Evolutionary conservation across 2,113 vertebrate genomes (phyloP).

Genomic region (Machaerirhynchus nigripectus): DNA sequence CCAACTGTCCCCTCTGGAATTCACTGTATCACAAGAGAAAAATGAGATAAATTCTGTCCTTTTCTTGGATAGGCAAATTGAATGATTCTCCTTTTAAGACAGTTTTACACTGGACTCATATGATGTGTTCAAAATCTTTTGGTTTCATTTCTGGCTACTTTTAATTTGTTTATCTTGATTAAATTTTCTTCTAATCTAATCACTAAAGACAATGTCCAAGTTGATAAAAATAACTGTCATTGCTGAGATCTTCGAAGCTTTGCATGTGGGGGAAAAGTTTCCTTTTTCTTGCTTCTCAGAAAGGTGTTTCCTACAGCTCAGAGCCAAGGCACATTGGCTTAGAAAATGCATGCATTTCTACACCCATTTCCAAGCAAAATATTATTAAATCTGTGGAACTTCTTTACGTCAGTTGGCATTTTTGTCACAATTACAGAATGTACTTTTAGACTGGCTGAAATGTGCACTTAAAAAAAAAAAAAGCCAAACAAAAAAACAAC

Average conservation of each 20-base stretch:
- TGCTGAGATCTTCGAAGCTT: neutral
- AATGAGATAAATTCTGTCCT: neutral
- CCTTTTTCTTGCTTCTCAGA: neutral
- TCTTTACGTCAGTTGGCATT: slow-evolving; percentile 71
- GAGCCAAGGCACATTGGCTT: neutral
- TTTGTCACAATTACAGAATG: slow-evolving; percentile 70
- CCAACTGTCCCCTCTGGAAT: neutral
- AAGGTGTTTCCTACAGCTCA: slow-evolving; percentile 36
- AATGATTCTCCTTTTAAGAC: neutral
- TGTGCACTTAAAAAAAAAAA: neutral
- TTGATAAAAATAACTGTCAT: neutral
- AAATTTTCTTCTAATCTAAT: neutral
- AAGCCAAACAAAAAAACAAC: neutral
- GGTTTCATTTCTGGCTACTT: neutral
- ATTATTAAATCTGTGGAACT: slow-evolving; percentile 50
- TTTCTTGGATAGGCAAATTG: neutral
- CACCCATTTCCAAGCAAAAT: slow-evolving; percentile 67
- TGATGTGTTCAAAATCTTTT: neutral
- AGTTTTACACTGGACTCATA: neutral
- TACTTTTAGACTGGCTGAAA: slow-evolving; percentile 65
- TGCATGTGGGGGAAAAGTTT: neutral
- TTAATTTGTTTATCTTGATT: neutral
- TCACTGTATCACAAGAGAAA: neutral
- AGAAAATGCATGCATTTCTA: neutral
- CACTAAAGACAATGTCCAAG: neutral